A percentile compares a stretch with the other conserved stretches of the same genome.
Evolutionary conservation across 1,140 invertebrate genomes (phyloP).

Genomic region (Pygmarrhopalites habei): DNA sequence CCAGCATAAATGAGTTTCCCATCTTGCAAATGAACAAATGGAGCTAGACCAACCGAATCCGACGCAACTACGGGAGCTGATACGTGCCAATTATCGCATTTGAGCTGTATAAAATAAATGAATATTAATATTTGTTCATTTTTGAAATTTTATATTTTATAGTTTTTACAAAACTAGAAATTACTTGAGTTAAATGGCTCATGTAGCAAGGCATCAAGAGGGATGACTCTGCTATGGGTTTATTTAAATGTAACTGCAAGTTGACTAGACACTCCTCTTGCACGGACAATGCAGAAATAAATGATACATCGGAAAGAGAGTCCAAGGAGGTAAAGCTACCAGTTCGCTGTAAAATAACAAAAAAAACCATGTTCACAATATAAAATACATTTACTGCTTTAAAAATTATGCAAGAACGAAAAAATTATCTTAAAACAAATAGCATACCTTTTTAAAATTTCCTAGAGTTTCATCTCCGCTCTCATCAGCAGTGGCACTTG

Average conservation of each 20-base stretch:
- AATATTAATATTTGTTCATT: no score
- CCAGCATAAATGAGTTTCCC: conserved; percentile 39
- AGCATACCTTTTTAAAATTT: conserved; percentile 16
- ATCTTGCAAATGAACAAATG: conserved; percentile 33
- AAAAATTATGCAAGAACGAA: no score
- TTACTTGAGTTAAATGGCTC: conserved; percentile 79
- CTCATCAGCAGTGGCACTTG: conserved; percentile 10
- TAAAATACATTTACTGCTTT: no score
- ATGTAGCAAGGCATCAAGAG: conserved; percentile 90
- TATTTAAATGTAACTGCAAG: conserved; percentile 89
- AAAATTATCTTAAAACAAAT: not conserved
- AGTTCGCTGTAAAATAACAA: not conserved
- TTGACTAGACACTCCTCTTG: conserved; percentile 88
- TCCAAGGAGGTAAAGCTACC: conserved; percentile 32
- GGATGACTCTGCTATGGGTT: conserved; percentile 86
- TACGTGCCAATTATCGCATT: conserved; percentile 46
- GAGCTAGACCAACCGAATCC: conserved; percentile 34
- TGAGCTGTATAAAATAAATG: conserved; percentile 28
- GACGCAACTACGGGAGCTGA: conserved; percentile 25
- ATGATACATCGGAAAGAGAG: conserved; percentile 52
- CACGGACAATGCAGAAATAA: conserved; percentile 86
- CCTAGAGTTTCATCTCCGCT: conserved; percentile 13
- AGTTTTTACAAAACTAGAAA: no score
- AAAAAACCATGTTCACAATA: not conserved
- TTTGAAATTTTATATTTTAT: no score